Evolutionary conservation across 2,113 vertebrate genomes (phyloP).

Genomic region (Embiotoca jacksoni): DNA sequence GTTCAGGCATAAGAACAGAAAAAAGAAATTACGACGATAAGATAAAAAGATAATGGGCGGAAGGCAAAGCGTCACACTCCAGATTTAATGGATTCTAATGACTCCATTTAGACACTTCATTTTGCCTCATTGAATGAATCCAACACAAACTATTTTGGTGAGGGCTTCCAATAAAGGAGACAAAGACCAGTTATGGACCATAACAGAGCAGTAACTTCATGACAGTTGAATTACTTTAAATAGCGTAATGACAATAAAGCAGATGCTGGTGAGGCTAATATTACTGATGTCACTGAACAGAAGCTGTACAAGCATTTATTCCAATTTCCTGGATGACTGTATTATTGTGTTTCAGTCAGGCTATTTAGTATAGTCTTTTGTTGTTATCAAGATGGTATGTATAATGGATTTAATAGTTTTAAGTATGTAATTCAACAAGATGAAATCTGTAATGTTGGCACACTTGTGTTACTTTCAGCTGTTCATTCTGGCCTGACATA

Average conservation of each 20-base stretch:
- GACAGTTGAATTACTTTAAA: slow-evolving; percentile 58
- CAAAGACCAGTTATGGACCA: slow-evolving; percentile 57
- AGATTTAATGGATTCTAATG: slow-evolving; percentile 75
- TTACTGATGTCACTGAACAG: slow-evolving; percentile 32
- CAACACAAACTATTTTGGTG: slow-evolving; percentile 72
- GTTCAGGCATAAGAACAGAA: slow-evolving; percentile 9
- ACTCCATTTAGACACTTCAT: slow-evolving; percentile 73
- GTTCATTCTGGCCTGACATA: slow-evolving; percentile 30
- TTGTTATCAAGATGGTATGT: slow-evolving; percentile 13
- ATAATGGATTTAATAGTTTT: slow-evolving; percentile 9
- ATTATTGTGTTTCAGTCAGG: background rate
- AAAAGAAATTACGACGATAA: slow-evolving; percentile 1
- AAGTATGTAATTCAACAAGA: slow-evolving; percentile 35
- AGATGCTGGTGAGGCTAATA: slow-evolving; percentile 51
- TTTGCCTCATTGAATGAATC: slow-evolving; percentile 56
- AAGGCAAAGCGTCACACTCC: slow-evolving; percentile 56
- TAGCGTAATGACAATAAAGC: slow-evolving; percentile 55
- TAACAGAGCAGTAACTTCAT: slow-evolving; percentile 56
- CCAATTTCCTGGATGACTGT: slow-evolving; percentile 17
- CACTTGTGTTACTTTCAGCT: slow-evolving; percentile 34
- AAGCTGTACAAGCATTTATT: background rate
- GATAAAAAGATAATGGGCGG: slow-evolving; percentile 42
- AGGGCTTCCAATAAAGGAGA: slow-evolving; percentile 57
- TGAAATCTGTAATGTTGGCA: slow-evolving; percentile 25
- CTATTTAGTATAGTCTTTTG: background rate